These are phyloP conservation scores for Hirtodrosophila confusa DNA, from an alignment of 2,888 invertebrate species.

Conservation along the genomic window DNA sequence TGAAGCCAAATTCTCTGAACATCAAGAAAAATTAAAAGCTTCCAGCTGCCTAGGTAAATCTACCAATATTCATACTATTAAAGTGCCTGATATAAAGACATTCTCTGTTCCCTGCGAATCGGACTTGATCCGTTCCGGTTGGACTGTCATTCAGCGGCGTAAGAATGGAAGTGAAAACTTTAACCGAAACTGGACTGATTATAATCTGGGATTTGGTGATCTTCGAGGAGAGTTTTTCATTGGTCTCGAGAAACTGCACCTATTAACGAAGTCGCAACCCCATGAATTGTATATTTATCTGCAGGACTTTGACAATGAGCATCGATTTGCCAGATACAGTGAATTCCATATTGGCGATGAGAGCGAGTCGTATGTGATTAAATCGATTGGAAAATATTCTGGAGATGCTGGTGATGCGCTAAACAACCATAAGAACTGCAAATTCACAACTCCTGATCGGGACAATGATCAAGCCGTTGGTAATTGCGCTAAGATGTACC, in stretches of 20 bases:
- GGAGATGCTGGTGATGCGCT: conserved; percentile 88
- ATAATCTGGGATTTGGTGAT: conserved; percentile 88
- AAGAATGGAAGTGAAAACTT: conserved; percentile 88
- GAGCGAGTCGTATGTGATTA: conserved; percentile 87
- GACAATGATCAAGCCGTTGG: conserved; percentile 87
- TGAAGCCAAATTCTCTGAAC: too few relatives aligned
- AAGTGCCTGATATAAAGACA: conserved; percentile 65
- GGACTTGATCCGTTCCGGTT: conserved; percentile 86
- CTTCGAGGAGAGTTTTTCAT: conserved; percentile 89
- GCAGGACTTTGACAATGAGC: conserved; percentile 86
- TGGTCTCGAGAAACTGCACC: conserved; percentile 88
- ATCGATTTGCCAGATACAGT: conserved; percentile 86
- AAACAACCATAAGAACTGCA: conserved; percentile 87
- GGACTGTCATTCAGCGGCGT: conserved; percentile 88
- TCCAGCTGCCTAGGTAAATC: conserved; percentile 11
- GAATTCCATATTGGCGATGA: conserved; percentile 88
- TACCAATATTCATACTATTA: conserved; percentile 9
- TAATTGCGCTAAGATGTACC: conserved; percentile 86
- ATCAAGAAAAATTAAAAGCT: not conserved
- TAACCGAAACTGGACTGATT: conserved; percentile 87
- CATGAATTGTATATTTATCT: conserved; percentile 87
- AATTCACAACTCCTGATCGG: conserved; percentile 87
- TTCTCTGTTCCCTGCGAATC: conserved; percentile 86
- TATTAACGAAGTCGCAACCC: conserved; percentile 70
- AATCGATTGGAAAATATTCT: conserved; percentile 86